Evolutionary conservation across 2,113 vertebrate genomes (phyloP).

Genomic region (Vidua chalybeata): DNA sequence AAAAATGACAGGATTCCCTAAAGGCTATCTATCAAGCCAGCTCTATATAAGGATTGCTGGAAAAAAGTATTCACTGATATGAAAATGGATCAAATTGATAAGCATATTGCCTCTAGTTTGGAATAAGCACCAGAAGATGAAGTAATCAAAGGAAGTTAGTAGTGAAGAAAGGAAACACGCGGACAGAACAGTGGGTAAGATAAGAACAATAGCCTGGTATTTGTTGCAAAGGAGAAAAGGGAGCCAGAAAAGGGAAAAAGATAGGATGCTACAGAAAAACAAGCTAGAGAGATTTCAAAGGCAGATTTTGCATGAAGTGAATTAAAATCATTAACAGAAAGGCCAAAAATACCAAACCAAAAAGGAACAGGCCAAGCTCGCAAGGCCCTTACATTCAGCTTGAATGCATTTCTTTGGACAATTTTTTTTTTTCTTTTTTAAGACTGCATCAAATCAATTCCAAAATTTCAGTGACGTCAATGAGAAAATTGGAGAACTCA

Average conservation of each 20-base stretch:
- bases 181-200: background rate
- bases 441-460: conserved; percentile 46
- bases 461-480: conserved; percentile 56
- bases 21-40: background rate
- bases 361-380: conserved; percentile 55
- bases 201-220: background rate
- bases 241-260: conserved; percentile 25
- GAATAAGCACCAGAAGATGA: background rate
- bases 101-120: background rate
- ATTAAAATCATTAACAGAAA: conserved; percentile 43
- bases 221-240: background rate
- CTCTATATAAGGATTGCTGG: background rate
- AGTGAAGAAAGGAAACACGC: background rate
- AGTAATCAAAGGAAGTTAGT: conserved; percentile 12
- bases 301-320: conserved; percentile 34
- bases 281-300: conserved; percentile 14
- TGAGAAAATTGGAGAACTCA: conserved; percentile 51
- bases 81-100: background rate
- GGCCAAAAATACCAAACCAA: conserved; percentile 36
- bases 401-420: conserved; percentile 51
- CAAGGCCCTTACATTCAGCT: conserved; percentile 54
- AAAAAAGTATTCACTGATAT: background rate
- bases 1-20: background rate
- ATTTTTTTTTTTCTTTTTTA: conserved; percentile 42
- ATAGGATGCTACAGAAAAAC: conserved; percentile 25